Evolutionary conservation across 64 coral and sea anemone genomes (phyloP), one percentile per base, ranked within the genome.

Genomic region (Stichodactyla helianthus): DNA sequence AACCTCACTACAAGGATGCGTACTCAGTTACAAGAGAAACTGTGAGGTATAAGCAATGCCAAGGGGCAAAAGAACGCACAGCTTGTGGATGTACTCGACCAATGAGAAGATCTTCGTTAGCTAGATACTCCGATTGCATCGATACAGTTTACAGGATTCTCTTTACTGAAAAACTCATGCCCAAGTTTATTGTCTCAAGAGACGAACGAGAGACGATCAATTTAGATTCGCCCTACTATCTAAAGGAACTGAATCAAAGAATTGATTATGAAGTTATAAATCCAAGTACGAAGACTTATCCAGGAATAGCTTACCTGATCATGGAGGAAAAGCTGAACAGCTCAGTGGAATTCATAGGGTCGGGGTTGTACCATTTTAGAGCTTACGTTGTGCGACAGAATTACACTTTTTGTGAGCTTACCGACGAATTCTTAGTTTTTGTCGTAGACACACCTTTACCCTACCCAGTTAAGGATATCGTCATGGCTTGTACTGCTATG

Each of bases 21-120:
- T 99, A 92, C 61, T 71, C 80, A 51, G 63, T 93, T 5, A 95
- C 97, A 77, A 81, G 74, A 53, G 94, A 35, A 23, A 99, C 91
- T 52, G 79, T 92, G n/a, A 84, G 90, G 44, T 99, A 99, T 84
- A 99, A 99, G 86, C 93, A 99, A 65, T 99, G 97, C 53, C 88
- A 51, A 56, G 91, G 86, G 6, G 92, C 90, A 85, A 58, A 23
- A 1, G 31, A 87, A 84, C 93, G 97, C 19, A 81, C 79, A 56
- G 88, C 84, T 35, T 99, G 97, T 93, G 90, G 92, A 52, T 99
- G 97, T 87, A 85, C 89, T 65, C 77, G 54, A 11, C 13, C 86
- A 82, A 92, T 93, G 84, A 89, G 87, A 82, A 81, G 76, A 74
- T 99, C 97, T 13, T 89, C 90, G 4, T 85, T 90, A 50, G 93